Percentiles rank a stretch among this genome's conserved stretches.
phyloP scores from a whole-genome alignment of 2,113 vertebrate genomes.

The Myotis yumanensis region DNA sequence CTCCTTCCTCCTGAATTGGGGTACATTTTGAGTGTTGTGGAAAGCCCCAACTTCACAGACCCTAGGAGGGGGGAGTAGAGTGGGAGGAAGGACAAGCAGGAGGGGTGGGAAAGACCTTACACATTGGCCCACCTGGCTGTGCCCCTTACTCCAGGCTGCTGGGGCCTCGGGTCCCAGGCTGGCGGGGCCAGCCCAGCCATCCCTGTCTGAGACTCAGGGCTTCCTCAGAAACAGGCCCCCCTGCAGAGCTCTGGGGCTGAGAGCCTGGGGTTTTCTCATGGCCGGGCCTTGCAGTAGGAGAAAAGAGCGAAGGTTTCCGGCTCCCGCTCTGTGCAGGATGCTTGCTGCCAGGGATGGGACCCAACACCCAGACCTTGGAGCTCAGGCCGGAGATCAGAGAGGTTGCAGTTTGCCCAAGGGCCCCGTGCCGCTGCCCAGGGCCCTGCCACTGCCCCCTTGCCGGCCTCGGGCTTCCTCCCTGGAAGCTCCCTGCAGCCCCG shows the following conservation, averaged over 20 bases:
- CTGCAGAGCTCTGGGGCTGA: rapidly evolving
- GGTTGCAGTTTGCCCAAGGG: neutral
- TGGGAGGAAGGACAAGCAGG: neutral
- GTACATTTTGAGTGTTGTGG: slow-evolving; percentile 51
- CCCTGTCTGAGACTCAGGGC: neutral
- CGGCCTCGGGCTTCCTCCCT: rapidly evolving
- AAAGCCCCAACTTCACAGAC: slow-evolving; percentile 24
- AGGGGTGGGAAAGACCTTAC: neutral
- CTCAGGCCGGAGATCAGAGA: neutral
- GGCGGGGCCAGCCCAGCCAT: rapidly evolving
- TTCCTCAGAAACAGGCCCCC: neutral
- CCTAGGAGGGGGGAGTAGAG: neutral
- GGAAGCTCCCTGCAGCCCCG: rapidly evolving
- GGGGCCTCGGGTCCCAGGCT: neutral
- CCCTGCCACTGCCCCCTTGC: rapidly evolving
- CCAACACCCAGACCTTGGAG: neutral
- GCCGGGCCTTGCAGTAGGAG: too few relatives aligned
- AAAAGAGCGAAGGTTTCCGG: neutral
- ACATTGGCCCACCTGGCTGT: too few relatives aligned
- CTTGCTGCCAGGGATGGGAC: neutral
- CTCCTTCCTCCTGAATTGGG: neutral
- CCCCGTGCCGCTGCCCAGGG: neutral
- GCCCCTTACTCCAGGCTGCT: neutral
- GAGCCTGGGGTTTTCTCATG: too few relatives aligned
- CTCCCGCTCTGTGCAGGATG: rapidly evolving